Evolutionary conservation across 2,113 vertebrate species (phyloP).

Genomic region (Thomomys bottae): DNA sequence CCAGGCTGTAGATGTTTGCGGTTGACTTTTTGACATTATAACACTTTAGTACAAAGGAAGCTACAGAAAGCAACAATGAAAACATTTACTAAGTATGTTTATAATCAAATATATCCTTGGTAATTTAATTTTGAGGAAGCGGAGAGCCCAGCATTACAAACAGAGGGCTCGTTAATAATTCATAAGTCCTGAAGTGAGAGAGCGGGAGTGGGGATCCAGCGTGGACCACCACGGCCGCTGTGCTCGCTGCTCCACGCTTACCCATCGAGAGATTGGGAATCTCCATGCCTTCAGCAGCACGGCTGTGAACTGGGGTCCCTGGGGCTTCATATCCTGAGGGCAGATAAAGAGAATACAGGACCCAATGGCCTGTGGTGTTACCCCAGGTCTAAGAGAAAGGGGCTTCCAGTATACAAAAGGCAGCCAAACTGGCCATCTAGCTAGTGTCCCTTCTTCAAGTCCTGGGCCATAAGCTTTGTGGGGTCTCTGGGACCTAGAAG

Average conservation of each 20-base stretch:
- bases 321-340: background rate
- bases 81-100: slow-evolving; percentile 83
- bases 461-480: background rate
- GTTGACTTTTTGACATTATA: slow-evolving; percentile 81
- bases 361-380: fast-evolving
- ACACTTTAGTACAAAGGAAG: slow-evolving; percentile 82
- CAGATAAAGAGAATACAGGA: fast-evolving
- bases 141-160: slow-evolving; percentile 72
- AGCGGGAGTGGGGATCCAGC: background rate
- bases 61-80: slow-evolving; percentile 80
- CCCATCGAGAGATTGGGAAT: fast-evolving
- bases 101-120: slow-evolving; percentile 82
- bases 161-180: slow-evolving; percentile 78
- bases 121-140: slow-evolving; percentile 82
- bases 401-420: fast-evolving
- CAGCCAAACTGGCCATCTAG: fast-evolving
- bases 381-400: background rate
- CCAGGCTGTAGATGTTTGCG: slow-evolving; percentile 77
- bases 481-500: background rate
- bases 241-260: background rate
- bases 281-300: fast-evolving
- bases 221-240: background rate
- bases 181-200: slow-evolving; percentile 50
- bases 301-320: fast-evolving
- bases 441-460: fast-evolving